Evolutionary conservation across 2,113 vertebrate species (phyloP).

Genomic region (Bettongia penicillata): DNA sequence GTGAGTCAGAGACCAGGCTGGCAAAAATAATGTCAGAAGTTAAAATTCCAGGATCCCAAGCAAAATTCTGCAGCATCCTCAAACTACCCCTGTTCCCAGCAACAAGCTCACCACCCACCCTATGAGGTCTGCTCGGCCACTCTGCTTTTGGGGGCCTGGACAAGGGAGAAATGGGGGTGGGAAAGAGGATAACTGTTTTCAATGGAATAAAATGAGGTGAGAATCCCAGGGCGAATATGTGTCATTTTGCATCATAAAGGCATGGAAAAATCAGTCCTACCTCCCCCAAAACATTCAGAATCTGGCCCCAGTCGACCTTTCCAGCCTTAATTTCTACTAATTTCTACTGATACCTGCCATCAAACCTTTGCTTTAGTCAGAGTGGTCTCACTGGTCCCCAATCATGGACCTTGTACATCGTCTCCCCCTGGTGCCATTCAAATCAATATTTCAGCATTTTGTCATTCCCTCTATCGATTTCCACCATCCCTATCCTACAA

Average conservation of each 20-base stretch:
- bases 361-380: not conserved
- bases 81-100: not conserved
- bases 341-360: not conserved
- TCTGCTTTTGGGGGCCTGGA: not conserved
- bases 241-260: not conserved
- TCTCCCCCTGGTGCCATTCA: not conserved
- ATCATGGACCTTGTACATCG: not conserved
- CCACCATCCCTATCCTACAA: not conserved
- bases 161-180: not conserved
- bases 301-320: not conserved
- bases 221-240: not conserved
- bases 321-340: not conserved
- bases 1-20: not conserved
- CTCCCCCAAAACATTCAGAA: not conserved
- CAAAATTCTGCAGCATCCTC: not conserved
- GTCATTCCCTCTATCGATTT: not conserved
- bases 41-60: not conserved
- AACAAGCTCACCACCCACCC: not conserved
- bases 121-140: not conserved
- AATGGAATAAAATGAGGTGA: not conserved
- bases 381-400: not conserved
- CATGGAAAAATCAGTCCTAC: not conserved
- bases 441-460: not conserved
- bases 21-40: not conserved
- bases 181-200: not conserved